Percentiles rank a stretch among this genome's conserved stretches.
phyloP scores from a whole-genome alignment of 2,113 vertebrate genomes.

The Siniperca chuatsi region DNA sequence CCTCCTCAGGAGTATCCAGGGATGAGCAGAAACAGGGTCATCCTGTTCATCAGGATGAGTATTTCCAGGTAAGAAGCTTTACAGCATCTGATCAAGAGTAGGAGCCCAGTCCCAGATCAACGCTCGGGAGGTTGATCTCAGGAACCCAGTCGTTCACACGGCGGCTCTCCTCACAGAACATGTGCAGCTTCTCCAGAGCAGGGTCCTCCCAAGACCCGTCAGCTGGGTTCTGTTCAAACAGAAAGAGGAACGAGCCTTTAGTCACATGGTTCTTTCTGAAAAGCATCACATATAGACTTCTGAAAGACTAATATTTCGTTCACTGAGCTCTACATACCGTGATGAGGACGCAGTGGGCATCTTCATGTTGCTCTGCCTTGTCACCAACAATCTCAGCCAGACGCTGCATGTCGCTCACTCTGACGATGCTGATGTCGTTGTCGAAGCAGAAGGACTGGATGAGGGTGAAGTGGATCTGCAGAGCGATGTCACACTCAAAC shows the following conservation, averaged over 20 bases:
- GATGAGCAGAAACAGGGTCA: conserved; percentile 77
- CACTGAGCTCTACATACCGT: conserved; percentile 75
- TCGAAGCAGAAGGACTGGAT: conserved; percentile 89
- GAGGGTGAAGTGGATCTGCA: conserved; percentile 88
- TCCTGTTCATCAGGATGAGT: conserved; percentile 78
- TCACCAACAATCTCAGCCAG: conserved; percentile 80
- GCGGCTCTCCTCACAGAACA: conserved; percentile 87
- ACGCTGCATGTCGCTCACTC: conserved; percentile 82
- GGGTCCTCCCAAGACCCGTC: conserved; percentile 86
- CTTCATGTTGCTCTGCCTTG: conserved; percentile 76
- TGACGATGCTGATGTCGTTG: conserved; percentile 87
- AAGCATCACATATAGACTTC: not conserved
- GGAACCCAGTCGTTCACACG: conserved; percentile 86
- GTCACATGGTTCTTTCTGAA: not conserved
- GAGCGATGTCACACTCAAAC: conserved; percentile 80
- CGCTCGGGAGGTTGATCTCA: conserved; percentile 83
- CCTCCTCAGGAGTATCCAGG: conserved; percentile 85
- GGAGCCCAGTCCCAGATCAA: conserved; percentile 72
- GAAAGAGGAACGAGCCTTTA: conserved; percentile 5
- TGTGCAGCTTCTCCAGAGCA: conserved; percentile 85
- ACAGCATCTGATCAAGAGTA: conserved; percentile 66
- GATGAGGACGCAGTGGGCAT: conserved; percentile 86
- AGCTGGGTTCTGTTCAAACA: conserved; percentile 77
- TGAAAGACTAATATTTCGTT: not conserved
- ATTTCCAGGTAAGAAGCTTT: conserved; percentile 72